Evolutionary conservation across 2,113 vertebrate genomes (phyloP).

Genomic region (Hydrolagus affinis): DNA sequence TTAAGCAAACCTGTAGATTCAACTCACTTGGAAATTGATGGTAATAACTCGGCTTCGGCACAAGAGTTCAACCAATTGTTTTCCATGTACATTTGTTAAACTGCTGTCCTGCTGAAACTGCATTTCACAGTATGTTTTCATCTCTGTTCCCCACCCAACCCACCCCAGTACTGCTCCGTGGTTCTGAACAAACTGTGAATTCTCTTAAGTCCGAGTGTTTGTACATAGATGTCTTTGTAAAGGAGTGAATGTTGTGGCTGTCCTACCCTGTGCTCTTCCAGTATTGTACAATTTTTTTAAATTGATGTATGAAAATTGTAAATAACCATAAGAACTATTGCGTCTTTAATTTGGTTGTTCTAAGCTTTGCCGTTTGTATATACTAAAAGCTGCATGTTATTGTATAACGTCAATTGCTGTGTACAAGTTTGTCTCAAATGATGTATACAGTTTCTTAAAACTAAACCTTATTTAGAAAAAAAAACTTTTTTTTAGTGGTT

Average conservation of each 20-base stretch:
- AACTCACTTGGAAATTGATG: not conserved
- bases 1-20: not conserved
- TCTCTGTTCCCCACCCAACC: too few species aligned
- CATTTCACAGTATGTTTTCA: constrained; percentile 4
- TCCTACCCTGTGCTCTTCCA: constrained; percentile 53
- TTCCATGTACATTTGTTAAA: not conserved
- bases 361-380: constrained; percentile 61
- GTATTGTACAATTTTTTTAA: constrained; percentile 56
- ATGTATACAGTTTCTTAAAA: constrained; percentile 86
- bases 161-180: not conserved
- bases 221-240: constrained; percentile 63
- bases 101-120: not conserved
- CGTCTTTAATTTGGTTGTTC: constrained; percentile 54
- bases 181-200: constrained; percentile 46
- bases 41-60: not conserved
- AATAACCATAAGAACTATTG: constrained; percentile 57
- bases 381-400: constrained; percentile 80
- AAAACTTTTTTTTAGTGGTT: constrained; percentile 20
- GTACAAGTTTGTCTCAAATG: constrained; percentile 69
- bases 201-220: constrained; percentile 54
- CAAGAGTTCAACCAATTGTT: not conserved
- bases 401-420: constrained; percentile 65
- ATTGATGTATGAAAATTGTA: constrained; percentile 68
- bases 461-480: constrained; percentile 53
- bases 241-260: constrained; percentile 61